phyloP scores from a whole-genome alignment of 2,888 invertebrate species.

The Pelosia muscerda region DNA sequence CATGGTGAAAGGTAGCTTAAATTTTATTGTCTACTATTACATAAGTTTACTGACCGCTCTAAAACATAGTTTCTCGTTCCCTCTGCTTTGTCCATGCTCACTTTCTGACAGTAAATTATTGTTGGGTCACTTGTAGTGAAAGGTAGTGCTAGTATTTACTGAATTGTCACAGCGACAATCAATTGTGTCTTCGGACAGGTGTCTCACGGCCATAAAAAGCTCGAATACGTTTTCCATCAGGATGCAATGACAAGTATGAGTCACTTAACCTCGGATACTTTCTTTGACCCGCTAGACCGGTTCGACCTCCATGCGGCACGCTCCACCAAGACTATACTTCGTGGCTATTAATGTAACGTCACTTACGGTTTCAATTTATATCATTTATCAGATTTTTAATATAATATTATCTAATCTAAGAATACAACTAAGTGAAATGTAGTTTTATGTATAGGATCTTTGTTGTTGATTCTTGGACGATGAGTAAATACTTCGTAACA shows the following conservation, averaged over 20 bases:
- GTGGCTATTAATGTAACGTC: constrained; percentile 31
- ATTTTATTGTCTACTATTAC: constrained; percentile 67
- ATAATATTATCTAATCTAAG: constrained; percentile 2
- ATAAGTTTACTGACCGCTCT: constrained; percentile 65
- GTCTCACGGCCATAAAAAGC: constrained; percentile 48
- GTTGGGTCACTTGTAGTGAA: constrained; percentile 66
- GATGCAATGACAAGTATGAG: constrained; percentile 60
- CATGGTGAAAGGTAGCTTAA: constrained; percentile 69
- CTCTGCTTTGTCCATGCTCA: constrained; percentile 56
- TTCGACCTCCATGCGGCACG: constrained; percentile 58
- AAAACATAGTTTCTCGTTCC: constrained; percentile 60
- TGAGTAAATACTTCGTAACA: constrained; percentile 56
- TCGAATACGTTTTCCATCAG: constrained; percentile 48
- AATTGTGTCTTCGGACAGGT: constrained; percentile 46
- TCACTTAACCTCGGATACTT: constrained; percentile 65
- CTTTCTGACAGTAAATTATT: constrained; percentile 70
- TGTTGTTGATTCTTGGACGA: constrained; percentile 32
- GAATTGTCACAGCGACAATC: constrained; percentile 48
- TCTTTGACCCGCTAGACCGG: constrained; percentile 74
- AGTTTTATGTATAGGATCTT: constrained; percentile 28
- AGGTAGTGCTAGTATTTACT: constrained; percentile 54
- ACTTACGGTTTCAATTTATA: not conserved
- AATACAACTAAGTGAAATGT: constrained; percentile 32
- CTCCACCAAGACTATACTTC: constrained; percentile 54
- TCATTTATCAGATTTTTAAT: not conserved